phyloP scores from a whole-genome alignment of 2,888 invertebrate genomes.

The Hydrotaea diabolus region DNA sequence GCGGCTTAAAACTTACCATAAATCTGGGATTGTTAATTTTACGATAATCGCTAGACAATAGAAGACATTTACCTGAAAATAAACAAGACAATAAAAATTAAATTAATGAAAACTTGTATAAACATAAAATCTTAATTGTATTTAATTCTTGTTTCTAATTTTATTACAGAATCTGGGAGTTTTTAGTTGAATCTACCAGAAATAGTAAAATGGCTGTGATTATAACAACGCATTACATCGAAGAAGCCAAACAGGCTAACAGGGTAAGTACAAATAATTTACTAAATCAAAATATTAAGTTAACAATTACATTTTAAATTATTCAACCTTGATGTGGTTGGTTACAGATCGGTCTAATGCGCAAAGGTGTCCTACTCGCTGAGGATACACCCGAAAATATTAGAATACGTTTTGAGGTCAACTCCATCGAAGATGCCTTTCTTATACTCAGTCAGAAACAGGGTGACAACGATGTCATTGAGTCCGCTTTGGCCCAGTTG shows the following conservation, averaged over 20 bases:
- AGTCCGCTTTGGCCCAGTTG: constrained; percentile 63
- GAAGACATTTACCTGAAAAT: constrained; percentile 57
- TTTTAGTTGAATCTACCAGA: constrained; percentile 87
- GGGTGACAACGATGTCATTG: constrained; percentile 78
- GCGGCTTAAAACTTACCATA: not conserved
- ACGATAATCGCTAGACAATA: not conserved
- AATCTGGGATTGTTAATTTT: not conserved
- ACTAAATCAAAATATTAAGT: not conserved
- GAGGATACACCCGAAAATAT: constrained; percentile 91
- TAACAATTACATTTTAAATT: not conserved
- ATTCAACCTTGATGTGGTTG: constrained; percentile 47
- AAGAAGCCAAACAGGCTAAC: constrained; percentile 92
- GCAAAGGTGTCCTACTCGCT: constrained; percentile 91
- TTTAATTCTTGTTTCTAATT: too few relatives aligned
- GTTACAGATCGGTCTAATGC: constrained; percentile 91
- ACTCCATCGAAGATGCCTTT: constrained; percentile 93
- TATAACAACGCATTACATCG: constrained; percentile 97
- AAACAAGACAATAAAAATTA: constrained; percentile 32
- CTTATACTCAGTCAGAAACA: constrained; percentile 86
- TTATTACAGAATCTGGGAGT: constrained; percentile 91
- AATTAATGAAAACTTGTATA: not conserved
- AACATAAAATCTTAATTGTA: not conserved
- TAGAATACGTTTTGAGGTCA: constrained; percentile 85
- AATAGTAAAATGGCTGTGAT: constrained; percentile 89
- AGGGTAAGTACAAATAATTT: constrained; percentile 84